phyloP scores from a whole-genome alignment of 2,797 vertebrate species.

The Pogonophryne albipinna region DNA sequence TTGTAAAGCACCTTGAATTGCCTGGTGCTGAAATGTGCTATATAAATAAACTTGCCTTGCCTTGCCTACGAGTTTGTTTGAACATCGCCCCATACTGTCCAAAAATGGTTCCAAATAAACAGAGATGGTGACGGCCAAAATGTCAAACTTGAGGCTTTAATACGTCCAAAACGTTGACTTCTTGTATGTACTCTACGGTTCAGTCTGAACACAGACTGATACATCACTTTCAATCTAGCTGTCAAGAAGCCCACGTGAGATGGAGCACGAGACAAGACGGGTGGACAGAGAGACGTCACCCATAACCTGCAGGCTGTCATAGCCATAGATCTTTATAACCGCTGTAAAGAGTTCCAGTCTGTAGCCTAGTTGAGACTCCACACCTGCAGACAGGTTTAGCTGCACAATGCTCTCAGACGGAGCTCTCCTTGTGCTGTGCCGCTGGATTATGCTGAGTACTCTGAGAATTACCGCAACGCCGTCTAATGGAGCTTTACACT shows the following conservation, averaged over 20 bases:
- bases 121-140: too few relatives aligned
- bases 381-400: constrained; percentile 44
- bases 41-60: too few relatives aligned
- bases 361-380: background rate
- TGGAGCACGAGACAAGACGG: background rate
- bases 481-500: constrained; percentile 2
- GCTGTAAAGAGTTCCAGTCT: constrained; percentile 13
- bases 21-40: too few relatives aligned
- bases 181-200: too few relatives aligned
- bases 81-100: too few relatives aligned
- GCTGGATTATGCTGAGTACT: constrained; percentile 27
- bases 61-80: too few relatives aligned
- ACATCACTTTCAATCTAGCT: background rate
- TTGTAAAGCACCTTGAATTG: too few relatives aligned
- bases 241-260: background rate
- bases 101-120: too few relatives aligned
- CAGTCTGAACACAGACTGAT: background rate
- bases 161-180: too few relatives aligned
- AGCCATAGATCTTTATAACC: constrained; percentile 19
- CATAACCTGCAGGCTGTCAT: background rate
- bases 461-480: constrained; percentile 33
- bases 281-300: background rate
- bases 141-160: too few relatives aligned
- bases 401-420: background rate
- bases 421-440: constrained; percentile 3